Conservation (phyloP, 1,140 invertebrate species). For the Mya arenaria region DNA sequence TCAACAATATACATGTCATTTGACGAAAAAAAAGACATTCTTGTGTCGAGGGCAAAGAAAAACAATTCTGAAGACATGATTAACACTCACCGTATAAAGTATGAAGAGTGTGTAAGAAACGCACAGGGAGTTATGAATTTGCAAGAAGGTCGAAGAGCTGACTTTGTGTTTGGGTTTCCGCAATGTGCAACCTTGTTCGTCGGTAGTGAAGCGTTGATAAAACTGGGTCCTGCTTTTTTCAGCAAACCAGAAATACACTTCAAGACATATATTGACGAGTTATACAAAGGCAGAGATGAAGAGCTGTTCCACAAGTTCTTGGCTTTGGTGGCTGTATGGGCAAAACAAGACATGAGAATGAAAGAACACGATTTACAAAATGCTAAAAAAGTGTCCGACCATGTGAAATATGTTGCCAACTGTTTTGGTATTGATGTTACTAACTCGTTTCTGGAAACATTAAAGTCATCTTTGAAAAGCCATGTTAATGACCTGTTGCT, state of each 20-base stretch:
- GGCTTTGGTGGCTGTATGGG: background rate
- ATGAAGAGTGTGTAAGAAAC: background rate
- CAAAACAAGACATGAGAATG: background rate
- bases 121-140: background rate
- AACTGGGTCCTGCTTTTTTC: constrained; percentile 5
- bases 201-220: background rate
- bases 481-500: background rate
- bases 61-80: background rate
- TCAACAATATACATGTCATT: constrained; percentile 10
- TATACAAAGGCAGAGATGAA: background rate
- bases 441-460: background rate
- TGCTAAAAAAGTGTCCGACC: background rate
- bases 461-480: background rate
- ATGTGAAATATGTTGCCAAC: background rate
- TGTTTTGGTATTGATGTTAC: background rate
- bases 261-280: background rate
- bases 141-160: background rate
- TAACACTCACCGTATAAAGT: background rate
- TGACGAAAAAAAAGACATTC: constrained; percentile 17
- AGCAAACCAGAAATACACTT: constrained; percentile 12
- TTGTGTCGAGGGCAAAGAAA: background rate
- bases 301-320: constrained; percentile 2
- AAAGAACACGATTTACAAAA: background rate
- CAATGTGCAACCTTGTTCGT: constrained; percentile 25
- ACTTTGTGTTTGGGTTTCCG: constrained; percentile 20